These are phyloP conservation scores for Paracanthobrama guichenoti DNA, from an alignment of 2,113 vertebrate genomes.

Conservation along the genomic window DNA sequence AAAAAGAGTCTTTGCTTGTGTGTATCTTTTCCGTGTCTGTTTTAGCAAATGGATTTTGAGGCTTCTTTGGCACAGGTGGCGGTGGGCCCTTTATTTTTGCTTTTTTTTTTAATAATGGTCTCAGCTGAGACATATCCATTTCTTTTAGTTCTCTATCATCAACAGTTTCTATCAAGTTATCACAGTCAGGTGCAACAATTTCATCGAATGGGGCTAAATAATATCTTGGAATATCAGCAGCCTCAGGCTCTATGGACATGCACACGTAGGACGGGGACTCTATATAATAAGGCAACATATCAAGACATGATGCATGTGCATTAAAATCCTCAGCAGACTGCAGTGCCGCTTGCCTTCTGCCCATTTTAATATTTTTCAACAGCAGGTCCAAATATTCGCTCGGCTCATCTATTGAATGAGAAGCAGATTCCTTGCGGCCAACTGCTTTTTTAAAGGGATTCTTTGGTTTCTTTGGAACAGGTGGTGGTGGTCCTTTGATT, in stretches of 20 bases:
- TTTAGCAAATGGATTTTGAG: constrained; percentile 42
- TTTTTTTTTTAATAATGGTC: constrained; percentile 60
- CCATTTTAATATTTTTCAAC: constrained; percentile 64
- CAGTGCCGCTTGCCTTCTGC: constrained; percentile 70
- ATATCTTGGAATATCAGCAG: constrained; percentile 49
- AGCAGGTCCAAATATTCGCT: constrained; percentile 64
- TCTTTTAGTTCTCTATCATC: constrained; percentile 54
- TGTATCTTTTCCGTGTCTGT: constrained; percentile 49
- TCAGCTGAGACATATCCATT: constrained; percentile 67
- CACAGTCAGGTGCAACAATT: constrained; percentile 60
- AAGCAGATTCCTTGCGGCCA: constrained; percentile 53
- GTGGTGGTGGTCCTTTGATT: constrained; percentile 74
- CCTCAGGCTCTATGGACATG: constrained; percentile 58
- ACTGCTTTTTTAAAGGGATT: constrained; percentile 70
- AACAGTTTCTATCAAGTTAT: constrained; percentile 59
- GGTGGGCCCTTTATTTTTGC: constrained; percentile 64
- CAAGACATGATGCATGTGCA: constrained; percentile 58
- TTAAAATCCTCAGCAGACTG: constrained; percentile 59
- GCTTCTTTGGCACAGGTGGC: constrained; percentile 60
- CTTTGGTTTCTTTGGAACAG: constrained; percentile 75
- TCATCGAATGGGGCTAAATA: constrained; percentile 8
- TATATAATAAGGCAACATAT: constrained; percentile 64
- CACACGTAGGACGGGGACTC: constrained; percentile 48
- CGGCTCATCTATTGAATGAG: constrained; percentile 63
- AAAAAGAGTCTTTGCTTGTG: constrained; percentile 40